phyloP scores from a whole-genome alignment of 2,113 vertebrate species.

The Plestiodon gilberti region DNA sequence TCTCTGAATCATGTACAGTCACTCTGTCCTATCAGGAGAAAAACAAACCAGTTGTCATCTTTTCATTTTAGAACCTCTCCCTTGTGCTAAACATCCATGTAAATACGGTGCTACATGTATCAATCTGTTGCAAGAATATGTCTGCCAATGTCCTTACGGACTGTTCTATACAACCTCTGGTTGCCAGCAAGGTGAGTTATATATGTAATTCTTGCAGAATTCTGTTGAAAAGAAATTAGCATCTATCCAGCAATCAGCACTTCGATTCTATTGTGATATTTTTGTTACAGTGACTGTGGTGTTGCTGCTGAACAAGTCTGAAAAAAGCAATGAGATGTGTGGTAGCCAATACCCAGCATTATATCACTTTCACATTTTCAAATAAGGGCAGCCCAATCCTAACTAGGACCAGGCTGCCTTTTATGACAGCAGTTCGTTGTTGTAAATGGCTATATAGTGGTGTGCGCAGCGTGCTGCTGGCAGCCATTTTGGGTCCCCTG shows the following conservation, averaged over 20 bases:
- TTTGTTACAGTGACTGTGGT: background rate
- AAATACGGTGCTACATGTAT: rapidly evolving
- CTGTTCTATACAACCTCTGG: rapidly evolving
- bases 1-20: background rate
- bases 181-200: slow-evolving; percentile 68
- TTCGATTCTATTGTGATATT: background rate
- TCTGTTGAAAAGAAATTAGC: background rate
- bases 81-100: rapidly evolving
- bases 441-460: too few species aligned
- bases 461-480: too few species aligned
- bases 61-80: rapidly evolving
- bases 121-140: rapidly evolving
- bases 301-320: background rate
- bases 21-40: background rate
- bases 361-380: too few species aligned
- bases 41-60: background rate
- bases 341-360: background rate
- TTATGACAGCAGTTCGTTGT: too few species aligned
- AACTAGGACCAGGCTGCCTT: too few species aligned
- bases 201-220: background rate
- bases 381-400: too few species aligned
- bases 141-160: slow-evolving; percentile 53
- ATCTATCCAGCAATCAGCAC: background rate
- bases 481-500: too few species aligned
- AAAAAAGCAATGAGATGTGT: background rate